Evolutionary conservation across 2,797 vertebrate genomes (phyloP).

Genomic region (Anguilla marmorata): DNA sequence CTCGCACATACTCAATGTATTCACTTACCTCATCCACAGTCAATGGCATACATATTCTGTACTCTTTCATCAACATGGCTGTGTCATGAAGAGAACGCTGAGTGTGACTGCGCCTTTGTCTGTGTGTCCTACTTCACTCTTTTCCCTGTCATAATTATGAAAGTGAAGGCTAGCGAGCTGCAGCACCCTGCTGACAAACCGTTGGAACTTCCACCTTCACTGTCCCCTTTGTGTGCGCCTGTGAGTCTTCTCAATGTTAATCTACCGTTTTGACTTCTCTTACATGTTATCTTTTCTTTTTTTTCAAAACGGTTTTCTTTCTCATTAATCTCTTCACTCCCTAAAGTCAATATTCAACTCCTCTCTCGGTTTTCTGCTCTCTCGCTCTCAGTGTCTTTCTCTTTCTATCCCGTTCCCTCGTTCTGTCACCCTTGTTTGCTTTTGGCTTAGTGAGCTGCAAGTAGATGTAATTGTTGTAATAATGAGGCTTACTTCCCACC

Average conservation of each 20-base stretch:
- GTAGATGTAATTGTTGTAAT: constrained; percentile 47
- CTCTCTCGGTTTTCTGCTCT: constrained; percentile 21
- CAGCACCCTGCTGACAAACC: constrained; percentile 33
- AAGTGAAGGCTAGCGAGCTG: constrained; percentile 40
- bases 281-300: constrained; percentile 11
- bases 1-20: not conserved
- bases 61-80: constrained; percentile 90
- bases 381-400: not conserved
- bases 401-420: constrained; percentile 8
- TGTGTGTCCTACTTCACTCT: constrained; percentile 47
- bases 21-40: constrained; percentile 88
- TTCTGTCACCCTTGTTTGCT: constrained; percentile 5
- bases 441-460: constrained; percentile 38
- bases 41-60: constrained; percentile 91
- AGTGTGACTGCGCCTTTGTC: constrained; percentile 33
- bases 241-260: constrained; percentile 55
- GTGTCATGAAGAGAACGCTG: constrained; percentile 23
- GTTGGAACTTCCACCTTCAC: constrained; percentile 52
- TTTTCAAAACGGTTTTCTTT: not conserved
- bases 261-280: constrained; percentile 31
- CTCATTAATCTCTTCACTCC: constrained; percentile 15
- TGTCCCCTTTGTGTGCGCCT: constrained; percentile 36
- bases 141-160: constrained; percentile 45
- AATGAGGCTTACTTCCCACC: constrained; percentile 39
- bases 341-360: constrained; percentile 39